These are phyloP conservation scores for Dimorphilus gyrociliatus DNA, from an alignment of 2,888 invertebrate genomes.

Conservation along the genomic window DNA sequence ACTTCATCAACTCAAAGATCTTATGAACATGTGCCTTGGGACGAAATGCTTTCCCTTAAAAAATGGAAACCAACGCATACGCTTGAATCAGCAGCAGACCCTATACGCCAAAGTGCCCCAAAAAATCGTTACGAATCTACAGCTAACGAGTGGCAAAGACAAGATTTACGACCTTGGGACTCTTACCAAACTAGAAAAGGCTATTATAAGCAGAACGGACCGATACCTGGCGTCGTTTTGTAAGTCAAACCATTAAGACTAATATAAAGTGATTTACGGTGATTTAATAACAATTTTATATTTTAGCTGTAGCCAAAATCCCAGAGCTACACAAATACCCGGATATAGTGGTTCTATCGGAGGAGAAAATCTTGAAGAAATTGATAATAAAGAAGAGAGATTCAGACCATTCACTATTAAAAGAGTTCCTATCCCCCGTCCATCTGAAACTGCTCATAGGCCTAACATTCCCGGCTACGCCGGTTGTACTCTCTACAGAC, in stretches of 20 bases:
- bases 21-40: constrained; percentile 31
- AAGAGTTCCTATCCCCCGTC: constrained; percentile 19
- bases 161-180: constrained; percentile 24
- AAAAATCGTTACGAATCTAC: constrained; percentile 24
- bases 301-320: constrained; percentile 24
- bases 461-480: constrained; percentile 29
- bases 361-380: constrained; percentile 23
- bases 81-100: constrained; percentile 24
- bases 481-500: constrained; percentile 24
- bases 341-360: constrained; percentile 28
- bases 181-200: constrained; percentile 25
- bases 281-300: constrained; percentile 1
- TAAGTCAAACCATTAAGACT: constrained; percentile 7
- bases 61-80: constrained; percentile 22
- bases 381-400: constrained; percentile 22
- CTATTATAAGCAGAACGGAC: constrained; percentile 21
- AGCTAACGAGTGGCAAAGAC: constrained; percentile 30
- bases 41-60: constrained; percentile 20
- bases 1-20: constrained; percentile 32
- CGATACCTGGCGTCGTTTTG: constrained; percentile 15
- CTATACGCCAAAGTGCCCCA: constrained; percentile 23
- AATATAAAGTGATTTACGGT: constrained; percentile 1
- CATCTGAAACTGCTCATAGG: constrained; percentile 25
- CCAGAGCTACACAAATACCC: constrained; percentile 26
- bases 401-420: constrained; percentile 25